Percentiles rank a stretch among this genome's conserved stretches.
phyloP scores from a whole-genome alignment of 2,888 invertebrate species.

The Brachynemurus nebulosus region DNA sequence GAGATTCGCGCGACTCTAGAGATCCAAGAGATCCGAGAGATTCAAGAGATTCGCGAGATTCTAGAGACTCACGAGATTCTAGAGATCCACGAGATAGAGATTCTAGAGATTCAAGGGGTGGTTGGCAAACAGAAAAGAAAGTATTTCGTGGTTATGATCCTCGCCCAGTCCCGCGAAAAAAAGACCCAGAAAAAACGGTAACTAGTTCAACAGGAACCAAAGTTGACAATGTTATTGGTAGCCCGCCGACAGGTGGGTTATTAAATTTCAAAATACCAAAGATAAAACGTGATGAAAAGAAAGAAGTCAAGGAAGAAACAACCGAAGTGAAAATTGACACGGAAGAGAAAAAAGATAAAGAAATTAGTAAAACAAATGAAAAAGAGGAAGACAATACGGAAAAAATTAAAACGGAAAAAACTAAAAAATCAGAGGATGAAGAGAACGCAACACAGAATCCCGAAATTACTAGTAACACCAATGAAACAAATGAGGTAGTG shows the following conservation, averaged over 20 bases:
- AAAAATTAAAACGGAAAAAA: constrained; percentile 20
- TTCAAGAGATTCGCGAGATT: background rate
- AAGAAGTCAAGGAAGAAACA: constrained; percentile 31
- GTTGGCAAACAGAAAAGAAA: constrained; percentile 7
- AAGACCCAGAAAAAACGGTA: constrained; percentile 24
- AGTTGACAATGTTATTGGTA: constrained; percentile 27
- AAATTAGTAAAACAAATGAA: background rate
- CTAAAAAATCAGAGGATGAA: constrained; percentile 11
- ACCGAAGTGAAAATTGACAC: constrained; percentile 28
- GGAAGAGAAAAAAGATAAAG: background rate
- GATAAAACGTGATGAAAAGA: constrained; percentile 25
- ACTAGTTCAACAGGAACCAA: constrained; percentile 32
- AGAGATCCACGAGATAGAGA: constrained; percentile 10
- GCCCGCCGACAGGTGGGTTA: constrained; percentile 33
- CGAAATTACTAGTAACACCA: constrained; percentile 8
- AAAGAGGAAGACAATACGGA: constrained; percentile 26
- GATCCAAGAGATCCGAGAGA: constrained; percentile 11
- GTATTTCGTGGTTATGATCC: constrained; percentile 13
- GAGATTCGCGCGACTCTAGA: background rate
- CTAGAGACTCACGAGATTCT: constrained; percentile 13
- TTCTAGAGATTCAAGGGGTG: background rate
- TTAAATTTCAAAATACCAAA: constrained; percentile 42
- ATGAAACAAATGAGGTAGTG: no score
- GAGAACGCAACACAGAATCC: constrained; percentile 22
- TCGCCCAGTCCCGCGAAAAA: constrained; percentile 14